Evolutionary conservation across 2,797 vertebrate species (phyloP).

Genomic region (Siniperca scherzeri): DNA sequence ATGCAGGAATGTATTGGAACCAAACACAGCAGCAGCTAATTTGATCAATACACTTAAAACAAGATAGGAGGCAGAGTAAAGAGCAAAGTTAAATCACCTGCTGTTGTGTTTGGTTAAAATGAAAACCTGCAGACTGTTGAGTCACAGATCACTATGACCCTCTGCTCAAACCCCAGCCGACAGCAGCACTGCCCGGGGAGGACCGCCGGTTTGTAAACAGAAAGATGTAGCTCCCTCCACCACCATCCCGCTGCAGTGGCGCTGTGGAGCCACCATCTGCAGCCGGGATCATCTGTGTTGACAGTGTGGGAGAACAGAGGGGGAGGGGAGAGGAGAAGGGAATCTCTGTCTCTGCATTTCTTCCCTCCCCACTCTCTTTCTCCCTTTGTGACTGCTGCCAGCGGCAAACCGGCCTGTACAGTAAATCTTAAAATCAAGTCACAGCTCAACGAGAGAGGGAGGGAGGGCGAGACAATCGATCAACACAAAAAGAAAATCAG

Average conservation of each 20-base stretch:
- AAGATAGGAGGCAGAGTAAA: neutral
- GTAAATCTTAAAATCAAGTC: conserved; percentile 56
- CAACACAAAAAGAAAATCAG: conserved; percentile 32
- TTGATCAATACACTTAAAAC: conserved; percentile 1
- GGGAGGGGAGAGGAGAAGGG: conserved; percentile 60
- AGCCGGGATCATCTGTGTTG: conserved; percentile 57
- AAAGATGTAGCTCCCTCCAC: conserved; percentile 59
- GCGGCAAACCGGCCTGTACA: conserved; percentile 57
- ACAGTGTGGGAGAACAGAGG: conserved; percentile 59
- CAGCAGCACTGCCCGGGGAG: conserved; percentile 61
- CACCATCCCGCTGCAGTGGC: conserved; percentile 70
- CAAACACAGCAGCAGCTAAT: conserved; percentile 15
- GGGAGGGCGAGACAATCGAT: conserved; percentile 18
- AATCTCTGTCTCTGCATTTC: conserved; percentile 66
- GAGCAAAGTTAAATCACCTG: neutral
- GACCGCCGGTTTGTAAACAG: conserved; percentile 68
- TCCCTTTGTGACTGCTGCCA: conserved; percentile 47
- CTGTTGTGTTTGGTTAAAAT: conserved; percentile 38
- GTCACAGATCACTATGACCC: conserved; percentile 47
- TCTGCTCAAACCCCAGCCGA: conserved; percentile 55
- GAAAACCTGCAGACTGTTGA: conserved; percentile 47
- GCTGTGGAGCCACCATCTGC: conserved; percentile 65
- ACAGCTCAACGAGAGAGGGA: conserved; percentile 18
- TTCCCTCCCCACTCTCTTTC: neutral
- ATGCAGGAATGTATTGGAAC: neutral